Conservation (phyloP, 2,888 invertebrate species). For the Pantelozetes paolii region DNA sequence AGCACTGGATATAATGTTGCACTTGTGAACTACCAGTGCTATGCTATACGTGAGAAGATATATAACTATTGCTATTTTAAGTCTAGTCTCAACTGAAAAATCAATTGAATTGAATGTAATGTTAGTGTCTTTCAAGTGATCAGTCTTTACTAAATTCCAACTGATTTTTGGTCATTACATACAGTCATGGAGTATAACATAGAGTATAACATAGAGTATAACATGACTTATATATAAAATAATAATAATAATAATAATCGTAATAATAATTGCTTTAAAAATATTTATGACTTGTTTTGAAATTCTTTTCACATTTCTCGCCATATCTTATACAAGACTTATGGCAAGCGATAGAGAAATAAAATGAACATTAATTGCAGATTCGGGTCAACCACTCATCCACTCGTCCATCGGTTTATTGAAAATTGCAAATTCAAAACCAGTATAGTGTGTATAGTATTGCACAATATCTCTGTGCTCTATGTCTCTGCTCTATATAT, state of each 20-base stretch:
- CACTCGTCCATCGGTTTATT: slow-evolving; percentile 20
- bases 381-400: slow-evolving; percentile 30
- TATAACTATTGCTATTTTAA: not conserved
- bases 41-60: not conserved
- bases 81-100: not conserved
- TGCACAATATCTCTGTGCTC: not conserved
- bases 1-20: too few species aligned
- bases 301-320: slow-evolving; percentile 20
- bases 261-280: slow-evolving; percentile 19
- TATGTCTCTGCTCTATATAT: not conserved
- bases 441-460: slow-evolving; percentile 5
- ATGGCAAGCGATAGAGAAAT: not conserved
- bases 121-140: not conserved
- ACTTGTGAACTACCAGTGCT: not conserved
- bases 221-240: not conserved
- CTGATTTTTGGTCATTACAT: not conserved
- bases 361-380: slow-evolving; percentile 8
- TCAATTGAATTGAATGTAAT: slow-evolving; percentile 5
- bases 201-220: not conserved
- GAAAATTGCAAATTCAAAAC: slow-evolving; percentile 19
- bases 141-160: not conserved
- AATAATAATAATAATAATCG: not conserved
- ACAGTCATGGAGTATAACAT: too few species aligned
- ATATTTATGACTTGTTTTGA: slow-evolving; percentile 18
- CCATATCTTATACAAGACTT: slow-evolving; percentile 5